Percentiles rank a stretch among this genome's conserved stretches.
Conservation (phyloP, 2,888 invertebrate genomes). For the Ophion slaviceki region DNA sequence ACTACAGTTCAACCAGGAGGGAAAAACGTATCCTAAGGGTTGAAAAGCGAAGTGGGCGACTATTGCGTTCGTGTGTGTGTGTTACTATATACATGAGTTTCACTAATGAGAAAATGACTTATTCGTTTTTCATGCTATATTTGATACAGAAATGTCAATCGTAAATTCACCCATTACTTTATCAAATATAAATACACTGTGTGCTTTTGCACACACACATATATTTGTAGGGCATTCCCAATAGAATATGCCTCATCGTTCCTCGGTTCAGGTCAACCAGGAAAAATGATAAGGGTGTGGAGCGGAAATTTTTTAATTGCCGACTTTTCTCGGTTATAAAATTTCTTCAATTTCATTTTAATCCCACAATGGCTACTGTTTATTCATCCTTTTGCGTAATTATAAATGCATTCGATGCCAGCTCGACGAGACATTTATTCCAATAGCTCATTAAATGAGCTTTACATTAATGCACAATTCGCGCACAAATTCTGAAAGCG, state of each 20-base stretch:
- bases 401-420: not conserved
- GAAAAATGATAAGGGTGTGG: not conserved
- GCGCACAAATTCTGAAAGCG: not conserved
- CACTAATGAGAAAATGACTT: slow-evolving; percentile 32
- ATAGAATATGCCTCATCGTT: not conserved
- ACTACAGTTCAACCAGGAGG: not conserved
- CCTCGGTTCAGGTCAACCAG: not conserved
- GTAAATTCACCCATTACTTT: not conserved
- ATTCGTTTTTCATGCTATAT: not conserved
- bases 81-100: not conserved
- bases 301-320: not conserved
- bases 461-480: not conserved
- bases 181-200: not conserved
- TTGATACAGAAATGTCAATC: not conserved
- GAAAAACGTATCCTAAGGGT: not conserved
- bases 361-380: not conserved
- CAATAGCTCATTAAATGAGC: not conserved
- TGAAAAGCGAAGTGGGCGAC: not conserved
- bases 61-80: not conserved
- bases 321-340: not conserved
- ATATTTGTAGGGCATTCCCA: not conserved
- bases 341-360: not conserved
- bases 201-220: not conserved
- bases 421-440: not conserved
- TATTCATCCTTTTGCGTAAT: not conserved